A percentile compares a stretch with the other conserved stretches of the same genome.
phyloP scores from a whole-genome alignment of 2,113 vertebrate species.

The Stegastes partitus region DNA sequence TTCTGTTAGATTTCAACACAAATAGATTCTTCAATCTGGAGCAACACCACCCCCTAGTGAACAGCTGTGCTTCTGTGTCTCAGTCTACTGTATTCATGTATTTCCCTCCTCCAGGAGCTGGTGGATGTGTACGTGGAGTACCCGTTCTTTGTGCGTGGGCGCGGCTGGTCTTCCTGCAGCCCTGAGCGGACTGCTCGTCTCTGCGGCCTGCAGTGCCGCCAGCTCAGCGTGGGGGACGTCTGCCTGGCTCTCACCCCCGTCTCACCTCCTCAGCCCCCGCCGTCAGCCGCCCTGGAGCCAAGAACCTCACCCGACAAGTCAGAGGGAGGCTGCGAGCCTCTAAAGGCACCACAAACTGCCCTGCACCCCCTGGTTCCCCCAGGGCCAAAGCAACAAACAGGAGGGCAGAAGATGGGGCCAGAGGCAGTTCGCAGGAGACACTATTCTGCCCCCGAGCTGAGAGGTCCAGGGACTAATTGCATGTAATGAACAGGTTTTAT shows the following conservation, averaged over 20 bases:
- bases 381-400: background rate
- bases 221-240: conserved; percentile 83
- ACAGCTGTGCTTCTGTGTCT: conserved; percentile 12
- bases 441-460: conserved; percentile 79
- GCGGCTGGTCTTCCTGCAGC: conserved; percentile 86
- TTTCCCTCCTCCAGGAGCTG: conserved; percentile 72
- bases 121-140: conserved; percentile 85
- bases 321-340: conserved; percentile 7
- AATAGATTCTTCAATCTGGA: background rate
- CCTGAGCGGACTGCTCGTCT: conserved; percentile 81
- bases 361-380: background rate
- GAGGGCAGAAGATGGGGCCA: conserved; percentile 6
- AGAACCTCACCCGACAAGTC: conserved; percentile 1
- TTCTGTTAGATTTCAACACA: background rate
- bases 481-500: conserved; percentile 22
- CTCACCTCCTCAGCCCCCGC: conserved; percentile 24
- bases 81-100: background rate
- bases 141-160: conserved; percentile 83
- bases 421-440: conserved; percentile 71
- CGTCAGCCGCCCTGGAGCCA: conserved; percentile 7
- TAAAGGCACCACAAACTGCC: background rate
- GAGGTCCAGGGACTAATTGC: conserved; percentile 38
- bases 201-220: conserved; percentile 83
- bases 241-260: conserved; percentile 84
- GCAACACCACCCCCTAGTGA: conserved; percentile 32